Percentiles rank a stretch among this genome's conserved stretches.
Evolutionary conservation across 2,797 vertebrate genomes (phyloP).

Genomic region (Ceryle rudis): DNA sequence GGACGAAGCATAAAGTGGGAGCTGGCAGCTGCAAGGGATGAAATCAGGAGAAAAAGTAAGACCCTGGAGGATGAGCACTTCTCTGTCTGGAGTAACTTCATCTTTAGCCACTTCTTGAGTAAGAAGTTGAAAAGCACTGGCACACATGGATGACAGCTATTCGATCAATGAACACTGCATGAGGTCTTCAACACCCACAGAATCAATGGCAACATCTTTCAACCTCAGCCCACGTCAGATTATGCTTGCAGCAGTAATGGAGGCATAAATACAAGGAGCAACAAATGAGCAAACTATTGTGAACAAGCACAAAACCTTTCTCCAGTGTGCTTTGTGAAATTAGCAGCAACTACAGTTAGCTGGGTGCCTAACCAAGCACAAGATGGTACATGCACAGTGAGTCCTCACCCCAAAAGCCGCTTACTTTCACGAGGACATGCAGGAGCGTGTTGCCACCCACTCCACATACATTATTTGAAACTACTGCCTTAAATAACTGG

Average conservation of each 20-base stretch:
- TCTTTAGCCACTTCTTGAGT: background rate
- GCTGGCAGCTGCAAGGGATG: background rate
- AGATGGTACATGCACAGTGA: background rate
- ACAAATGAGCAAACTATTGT: slow-evolving; percentile 30
- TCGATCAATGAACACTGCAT: background rate
- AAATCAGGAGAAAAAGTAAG: background rate
- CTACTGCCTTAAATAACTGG: background rate
- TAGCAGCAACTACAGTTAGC: background rate
- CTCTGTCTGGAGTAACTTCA: background rate
- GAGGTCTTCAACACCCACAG: slow-evolving; percentile 24
- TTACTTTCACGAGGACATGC: background rate
- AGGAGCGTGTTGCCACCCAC: slow-evolving; percentile 3
- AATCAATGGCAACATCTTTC: slow-evolving; percentile 32
- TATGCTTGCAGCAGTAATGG: background rate
- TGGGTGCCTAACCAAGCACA: slow-evolving; percentile 3
- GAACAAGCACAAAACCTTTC: background rate
- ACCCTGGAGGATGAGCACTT: background rate
- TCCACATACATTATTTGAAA: background rate
- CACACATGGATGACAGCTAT: background rate
- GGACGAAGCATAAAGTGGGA: background rate
- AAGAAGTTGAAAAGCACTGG: background rate
- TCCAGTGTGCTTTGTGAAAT: background rate
- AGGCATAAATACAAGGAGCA: background rate
- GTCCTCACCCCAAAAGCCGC: background rate
- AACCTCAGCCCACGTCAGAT: background rate